A percentile compares a stretch with the other conserved stretches of the same genome.
Evolutionary conservation across 1,140 invertebrate species (phyloP).

Genomic region (Listronotus bonariensis): DNA sequence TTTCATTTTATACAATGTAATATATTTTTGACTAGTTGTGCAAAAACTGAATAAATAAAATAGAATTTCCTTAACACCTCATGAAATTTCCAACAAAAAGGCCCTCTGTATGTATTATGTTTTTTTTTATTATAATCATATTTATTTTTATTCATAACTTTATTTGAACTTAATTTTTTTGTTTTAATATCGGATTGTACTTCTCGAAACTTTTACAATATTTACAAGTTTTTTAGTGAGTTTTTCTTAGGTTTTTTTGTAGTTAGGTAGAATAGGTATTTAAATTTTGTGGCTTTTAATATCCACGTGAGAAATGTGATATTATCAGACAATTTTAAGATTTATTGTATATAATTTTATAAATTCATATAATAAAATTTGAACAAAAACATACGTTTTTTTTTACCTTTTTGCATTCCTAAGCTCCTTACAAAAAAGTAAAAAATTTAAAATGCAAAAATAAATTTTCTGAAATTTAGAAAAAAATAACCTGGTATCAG

Average conservation of each 20-base stretch:
- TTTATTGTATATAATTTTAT: constrained; percentile 29
- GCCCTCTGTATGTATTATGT: too few relatives aligned
- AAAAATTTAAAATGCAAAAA: too few relatives aligned
- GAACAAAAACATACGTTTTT: constrained; percentile 3
- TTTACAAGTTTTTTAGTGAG: background rate
- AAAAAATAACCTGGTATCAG: too few relatives aligned
- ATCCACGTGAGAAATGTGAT: constrained; percentile 47
- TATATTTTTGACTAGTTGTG: too few relatives aligned
- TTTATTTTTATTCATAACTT: background rate
- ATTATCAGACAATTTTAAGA: constrained; percentile 35
- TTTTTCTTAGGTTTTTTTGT: constrained; percentile 10
- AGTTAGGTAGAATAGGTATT: constrained; percentile 16
- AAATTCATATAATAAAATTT: constrained; percentile 23
- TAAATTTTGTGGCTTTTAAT: constrained; percentile 41
- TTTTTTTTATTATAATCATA: too few relatives aligned
- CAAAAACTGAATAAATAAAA: too few relatives aligned
- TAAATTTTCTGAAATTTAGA: too few relatives aligned
- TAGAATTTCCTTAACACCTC: too few relatives aligned
- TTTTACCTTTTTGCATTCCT: too few relatives aligned
- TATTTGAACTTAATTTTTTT: background rate
- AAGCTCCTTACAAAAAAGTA: too few relatives aligned
- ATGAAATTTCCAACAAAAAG: too few relatives aligned
- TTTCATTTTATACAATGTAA: too few relatives aligned
- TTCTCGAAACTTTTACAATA: background rate
- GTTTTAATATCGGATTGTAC: background rate